These are phyloP conservation scores for Nautilus pompilius DNA, from an alignment of 1,140 invertebrate species.

Conservation along the genomic window DNA sequence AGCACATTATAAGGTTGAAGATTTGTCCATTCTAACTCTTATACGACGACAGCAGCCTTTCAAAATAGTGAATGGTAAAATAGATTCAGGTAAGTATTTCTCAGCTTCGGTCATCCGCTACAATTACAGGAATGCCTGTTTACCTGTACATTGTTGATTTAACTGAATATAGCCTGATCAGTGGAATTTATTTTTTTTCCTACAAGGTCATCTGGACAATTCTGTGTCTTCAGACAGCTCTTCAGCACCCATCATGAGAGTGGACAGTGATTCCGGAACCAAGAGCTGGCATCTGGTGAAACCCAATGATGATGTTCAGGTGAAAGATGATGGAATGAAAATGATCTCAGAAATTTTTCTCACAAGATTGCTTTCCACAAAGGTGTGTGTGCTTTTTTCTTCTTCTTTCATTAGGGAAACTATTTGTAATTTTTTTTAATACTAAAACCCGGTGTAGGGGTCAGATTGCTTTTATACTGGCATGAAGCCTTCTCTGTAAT, in stretches of 20 bases:
- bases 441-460: too few species aligned
- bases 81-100: too few species aligned
- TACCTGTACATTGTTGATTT: too few species aligned
- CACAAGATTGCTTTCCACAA: constrained; percentile 94
- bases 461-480: too few species aligned
- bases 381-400: constrained; percentile 63
- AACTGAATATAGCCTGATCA: too few species aligned
- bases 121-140: too few species aligned
- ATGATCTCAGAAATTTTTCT: constrained; percentile 99
- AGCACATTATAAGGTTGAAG: constrained; percentile 94
- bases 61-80: constrained; percentile 42
- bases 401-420: too few species aligned
- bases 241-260: constrained; percentile 33
- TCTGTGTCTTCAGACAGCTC: constrained; percentile 37
- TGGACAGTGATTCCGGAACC: constrained; percentile 34
- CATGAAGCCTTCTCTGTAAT: too few species aligned
- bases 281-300: constrained; percentile 63
- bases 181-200: not conserved
- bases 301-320: constrained; percentile 89
- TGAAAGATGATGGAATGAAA: constrained; percentile 95
- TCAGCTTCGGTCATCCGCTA: too few species aligned
- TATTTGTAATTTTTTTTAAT: too few species aligned
- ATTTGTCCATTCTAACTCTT: constrained; percentile 88
- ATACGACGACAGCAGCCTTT: constrained; percentile 81
- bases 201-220: constrained; percentile 39